These are phyloP conservation scores for Dendrocincla tyrannina DNA, from an alignment of 2,797 vertebrate species.

Conservation along the genomic window DNA sequence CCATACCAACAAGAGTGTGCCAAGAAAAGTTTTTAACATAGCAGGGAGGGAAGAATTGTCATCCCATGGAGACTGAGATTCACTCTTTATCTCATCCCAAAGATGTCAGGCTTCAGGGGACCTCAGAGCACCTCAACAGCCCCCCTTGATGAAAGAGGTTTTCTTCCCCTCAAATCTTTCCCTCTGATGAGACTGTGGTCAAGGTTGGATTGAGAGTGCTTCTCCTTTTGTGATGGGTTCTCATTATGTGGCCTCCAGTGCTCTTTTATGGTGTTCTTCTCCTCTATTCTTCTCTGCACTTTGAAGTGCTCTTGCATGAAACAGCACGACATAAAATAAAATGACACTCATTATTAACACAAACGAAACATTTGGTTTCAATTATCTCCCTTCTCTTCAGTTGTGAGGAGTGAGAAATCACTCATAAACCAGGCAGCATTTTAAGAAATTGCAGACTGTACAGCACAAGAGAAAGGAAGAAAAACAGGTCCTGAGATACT, in stretches of 20 bases:
- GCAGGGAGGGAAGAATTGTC: neutral
- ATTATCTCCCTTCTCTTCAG: constrained; percentile 21
- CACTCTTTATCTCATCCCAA: neutral
- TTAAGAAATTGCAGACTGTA: constrained; percentile 27
- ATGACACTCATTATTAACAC: constrained; percentile 39
- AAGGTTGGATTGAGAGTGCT: neutral
- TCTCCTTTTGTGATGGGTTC: constrained; percentile 12
- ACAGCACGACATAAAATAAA: constrained; percentile 55
- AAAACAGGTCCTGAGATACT: neutral
- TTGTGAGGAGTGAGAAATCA: constrained; percentile 24
- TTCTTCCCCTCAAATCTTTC: neutral
- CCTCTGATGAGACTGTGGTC: neutral
- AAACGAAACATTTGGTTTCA: constrained; percentile 56
- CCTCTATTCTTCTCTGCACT: constrained; percentile 53
- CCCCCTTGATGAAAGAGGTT: neutral
- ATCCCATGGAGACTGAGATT: neutral
- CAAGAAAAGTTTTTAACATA: neutral
- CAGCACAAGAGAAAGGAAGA: neutral
- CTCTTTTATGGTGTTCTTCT: constrained; percentile 48
- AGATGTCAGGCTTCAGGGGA: neutral
- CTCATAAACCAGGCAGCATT: constrained; percentile 10
- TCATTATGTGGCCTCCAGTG: neutral
- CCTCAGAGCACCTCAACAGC: neutral
- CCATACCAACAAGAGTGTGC: fast-evolving
- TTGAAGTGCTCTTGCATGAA: constrained; percentile 50